Percentiles rank a stretch among this genome's conserved stretches.
phyloP scores from a whole-genome alignment of 2,797 vertebrate species.

The Urophycis tenuis region DNA sequence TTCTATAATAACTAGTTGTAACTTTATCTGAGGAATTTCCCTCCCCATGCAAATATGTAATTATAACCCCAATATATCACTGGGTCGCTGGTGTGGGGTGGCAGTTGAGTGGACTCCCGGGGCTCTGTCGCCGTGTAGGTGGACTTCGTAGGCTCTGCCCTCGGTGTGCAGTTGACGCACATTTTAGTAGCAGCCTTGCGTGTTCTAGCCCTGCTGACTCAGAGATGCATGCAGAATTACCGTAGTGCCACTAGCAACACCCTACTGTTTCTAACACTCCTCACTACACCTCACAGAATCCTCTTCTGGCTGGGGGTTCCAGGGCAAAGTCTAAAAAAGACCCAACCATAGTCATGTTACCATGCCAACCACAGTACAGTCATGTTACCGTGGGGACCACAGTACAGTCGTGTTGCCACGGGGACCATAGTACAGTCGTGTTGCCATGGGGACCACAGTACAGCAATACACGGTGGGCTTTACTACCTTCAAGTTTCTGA shows the following conservation, averaged over 20 bases:
- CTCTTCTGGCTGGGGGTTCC: conserved; percentile 12
- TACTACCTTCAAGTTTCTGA: conserved; percentile 99
- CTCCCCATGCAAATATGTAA: background rate
- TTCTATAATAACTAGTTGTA: background rate
- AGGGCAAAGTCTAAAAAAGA: conserved; percentile 42
- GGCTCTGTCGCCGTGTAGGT: background rate
- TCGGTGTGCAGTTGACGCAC: background rate
- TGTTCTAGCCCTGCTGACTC: background rate
- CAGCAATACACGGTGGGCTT: conserved; percentile 95
- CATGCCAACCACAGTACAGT: conserved; percentile 75
- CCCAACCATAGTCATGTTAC: conserved; percentile 76
- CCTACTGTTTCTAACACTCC: background rate
- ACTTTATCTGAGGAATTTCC: background rate
- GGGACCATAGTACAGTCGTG: conserved; percentile 73
- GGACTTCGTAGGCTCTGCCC: background rate
- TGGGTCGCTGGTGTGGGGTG: background rate
- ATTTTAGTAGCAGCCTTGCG: background rate
- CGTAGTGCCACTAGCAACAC: background rate
- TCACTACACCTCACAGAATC: conserved; percentile 23
- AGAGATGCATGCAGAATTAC: background rate
- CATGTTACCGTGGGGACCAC: conserved; percentile 87
- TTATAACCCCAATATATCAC: background rate
- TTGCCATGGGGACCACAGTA: conserved; percentile 97
- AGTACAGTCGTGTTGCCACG: conserved; percentile 79
- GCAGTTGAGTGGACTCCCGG: background rate